Base-by-base conservation (phyloP, 2,113 vertebrate species). In the Pungitius pungitius region DNA sequence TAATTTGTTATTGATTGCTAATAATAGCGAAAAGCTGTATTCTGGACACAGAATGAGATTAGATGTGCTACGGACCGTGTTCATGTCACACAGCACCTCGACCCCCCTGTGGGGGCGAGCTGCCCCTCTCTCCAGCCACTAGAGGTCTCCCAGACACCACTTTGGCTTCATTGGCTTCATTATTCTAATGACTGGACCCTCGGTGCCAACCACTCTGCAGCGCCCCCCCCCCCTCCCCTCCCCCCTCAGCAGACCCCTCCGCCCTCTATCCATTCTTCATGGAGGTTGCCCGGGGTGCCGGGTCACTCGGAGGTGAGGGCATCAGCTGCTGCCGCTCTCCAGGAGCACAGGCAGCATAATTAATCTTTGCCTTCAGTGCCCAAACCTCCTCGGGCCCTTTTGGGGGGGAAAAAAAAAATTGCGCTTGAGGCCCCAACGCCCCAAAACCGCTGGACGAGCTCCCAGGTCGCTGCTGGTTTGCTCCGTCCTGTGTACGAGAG, bases 401-500 rank as follows among this genome's bases (percentile, higher is more conserved):
- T 6, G 3, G 4, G 33, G 33, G 6, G 33, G n/a, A n/a, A n/a
- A n/a, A n/a, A n/a, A n/a, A n/a, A n/a, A n/a, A n/a, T n/a, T n/a
- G n/a, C n/a, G n/a, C n/a, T n/a, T n/a, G n/a, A n/a, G n/a, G n/a
- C n/a, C n/a, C n/a, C n/a, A n/a, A n/a, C n/a, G n/a, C n/a, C 67
- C 58, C 56, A 63, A 59, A 40, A 37, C 77, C 72, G 52, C 81
- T 83, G 87, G 76, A 85, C 61, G 22, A 58, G 22, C 87, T 91
- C 86, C 79, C 78, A 83, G 90, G 91, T 89, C 86, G 77, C 82
- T 82, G 84, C 73, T 88, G 81, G 70, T 88, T 88, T 86, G 83
- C 91, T 90, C 89, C 90, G 69, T 90, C 88, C 91, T 90, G 85
- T 78, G 51, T 87, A 86, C 59, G 61, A 85, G 75, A 84, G 89